Evolutionary conservation across 1,140 invertebrate genomes (phyloP).

Genomic region (Drosophila leontia): DNA sequence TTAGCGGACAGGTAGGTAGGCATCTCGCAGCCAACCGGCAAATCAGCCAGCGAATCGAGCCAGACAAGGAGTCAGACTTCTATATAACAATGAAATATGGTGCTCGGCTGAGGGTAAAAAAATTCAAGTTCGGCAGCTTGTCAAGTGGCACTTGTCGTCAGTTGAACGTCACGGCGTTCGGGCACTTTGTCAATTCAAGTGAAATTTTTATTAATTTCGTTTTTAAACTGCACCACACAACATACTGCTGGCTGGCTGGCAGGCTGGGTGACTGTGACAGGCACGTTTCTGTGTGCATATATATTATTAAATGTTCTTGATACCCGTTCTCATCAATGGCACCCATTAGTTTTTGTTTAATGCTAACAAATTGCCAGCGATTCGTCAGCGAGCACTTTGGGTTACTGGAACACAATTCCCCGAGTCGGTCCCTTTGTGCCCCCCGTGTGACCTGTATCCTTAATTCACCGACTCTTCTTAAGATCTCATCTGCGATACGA

Average conservation of each 20-base stretch:
- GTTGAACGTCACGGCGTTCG: constrained; percentile 80
- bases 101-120: constrained; percentile 47
- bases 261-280: constrained; percentile 11
- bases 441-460: constrained; percentile 65
- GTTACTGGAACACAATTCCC: constrained; percentile 25
- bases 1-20: constrained; percentile 47
- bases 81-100: constrained; percentile 77
- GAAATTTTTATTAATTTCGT: constrained; percentile 84
- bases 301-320: constrained; percentile 39
- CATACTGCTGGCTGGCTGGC: constrained; percentile 6
- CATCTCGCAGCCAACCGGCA: constrained; percentile 17
- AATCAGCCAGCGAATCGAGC: constrained; percentile 29
- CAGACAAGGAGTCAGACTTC: constrained; percentile 57
- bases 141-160: constrained; percentile 83
- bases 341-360: constrained; percentile 74
- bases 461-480: constrained; percentile 47
- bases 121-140: constrained; percentile 83
- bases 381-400: constrained; percentile 60
- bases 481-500: not conserved
- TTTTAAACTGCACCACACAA: constrained; percentile 67
- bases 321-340: constrained; percentile 65
- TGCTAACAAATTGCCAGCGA: constrained; percentile 80
- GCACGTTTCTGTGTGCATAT: constrained; percentile 30
- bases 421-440: constrained; percentile 70
- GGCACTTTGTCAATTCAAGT: constrained; percentile 84